Conservation (phyloP, 2,888 invertebrate genomes). For the Cataglyphis rosenhaueri region DNA sequence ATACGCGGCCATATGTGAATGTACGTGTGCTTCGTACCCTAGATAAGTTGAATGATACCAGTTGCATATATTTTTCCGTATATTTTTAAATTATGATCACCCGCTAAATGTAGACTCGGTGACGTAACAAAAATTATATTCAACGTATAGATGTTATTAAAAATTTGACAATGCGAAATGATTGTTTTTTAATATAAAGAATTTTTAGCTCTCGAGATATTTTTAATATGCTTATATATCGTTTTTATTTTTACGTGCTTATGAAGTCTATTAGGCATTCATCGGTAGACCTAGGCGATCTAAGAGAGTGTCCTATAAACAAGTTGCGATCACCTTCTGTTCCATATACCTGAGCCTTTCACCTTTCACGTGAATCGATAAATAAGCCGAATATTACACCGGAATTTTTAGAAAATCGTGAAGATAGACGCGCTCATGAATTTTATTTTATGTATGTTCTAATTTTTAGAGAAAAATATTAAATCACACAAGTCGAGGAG, state of each 20-base stretch:
- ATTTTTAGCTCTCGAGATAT: neutral
- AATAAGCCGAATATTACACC: neutral
- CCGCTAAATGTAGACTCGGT: neutral
- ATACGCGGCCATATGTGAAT: neutral
- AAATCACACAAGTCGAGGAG: neutral
- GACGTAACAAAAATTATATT: neutral
- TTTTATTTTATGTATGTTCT: neutral
- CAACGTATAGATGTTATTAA: neutral
- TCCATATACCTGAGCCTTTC: slow-evolving; percentile 84
- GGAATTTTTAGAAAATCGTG: neutral
- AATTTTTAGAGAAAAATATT: neutral
- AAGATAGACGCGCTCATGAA: neutral
- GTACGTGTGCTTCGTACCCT: neutral
- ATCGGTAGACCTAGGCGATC: neutral
- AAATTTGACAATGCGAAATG: neutral
- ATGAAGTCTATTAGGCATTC: neutral
- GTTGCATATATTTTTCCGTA: neutral
- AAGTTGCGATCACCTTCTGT: slow-evolving; percentile 78
- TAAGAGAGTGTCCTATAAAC: slow-evolving; percentile 80
- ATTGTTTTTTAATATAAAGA: neutral
- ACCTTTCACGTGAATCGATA: slow-evolving; percentile 77
- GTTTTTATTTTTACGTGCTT: slow-evolving; percentile 18
- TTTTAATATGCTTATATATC: neutral
- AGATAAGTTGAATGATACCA: neutral
- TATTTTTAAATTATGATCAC: neutral